Conservation (phyloP, 2,797 vertebrate genomes). For the Pseudomugil gertrudae region DNA sequence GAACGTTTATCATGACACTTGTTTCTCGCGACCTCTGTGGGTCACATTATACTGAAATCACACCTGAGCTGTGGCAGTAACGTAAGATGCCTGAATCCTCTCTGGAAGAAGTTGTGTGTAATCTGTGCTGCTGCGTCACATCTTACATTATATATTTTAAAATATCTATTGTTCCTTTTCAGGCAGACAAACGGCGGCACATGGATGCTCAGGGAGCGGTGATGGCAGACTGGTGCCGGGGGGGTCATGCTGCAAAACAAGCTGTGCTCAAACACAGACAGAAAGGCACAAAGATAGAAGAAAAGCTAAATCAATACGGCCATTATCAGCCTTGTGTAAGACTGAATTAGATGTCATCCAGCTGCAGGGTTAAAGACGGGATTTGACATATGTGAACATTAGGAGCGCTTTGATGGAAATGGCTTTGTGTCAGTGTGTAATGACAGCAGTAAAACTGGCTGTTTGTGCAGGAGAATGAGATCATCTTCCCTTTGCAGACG, state of each 20-base stretch:
- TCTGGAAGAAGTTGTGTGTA: too few relatives aligned
- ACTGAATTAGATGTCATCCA: slow-evolving; percentile 78
- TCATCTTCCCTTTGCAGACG: background rate
- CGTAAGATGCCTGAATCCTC: too few relatives aligned
- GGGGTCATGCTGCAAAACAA: background rate
- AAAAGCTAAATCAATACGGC: slow-evolving; percentile 74
- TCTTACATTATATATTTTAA: too few relatives aligned
- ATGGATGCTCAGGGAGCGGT: background rate
- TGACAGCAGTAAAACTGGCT: background rate
- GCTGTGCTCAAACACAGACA: slow-evolving; percentile 41
- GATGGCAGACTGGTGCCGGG: background rate
- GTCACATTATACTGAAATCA: too few relatives aligned
- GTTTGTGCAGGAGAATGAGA: background rate
- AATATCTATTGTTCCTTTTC: too few relatives aligned
- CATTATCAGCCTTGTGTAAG: slow-evolving; percentile 68
- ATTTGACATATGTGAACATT: slow-evolving; percentile 70
- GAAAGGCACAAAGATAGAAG: slow-evolving; percentile 23
- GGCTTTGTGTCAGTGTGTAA: slow-evolving; percentile 34
- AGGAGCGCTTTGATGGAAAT: slow-evolving; percentile 61
- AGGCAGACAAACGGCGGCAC: too few relatives aligned
- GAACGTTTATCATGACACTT: too few relatives aligned
- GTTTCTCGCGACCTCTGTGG: too few relatives aligned
- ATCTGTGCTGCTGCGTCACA: too few relatives aligned
- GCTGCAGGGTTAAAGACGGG: slow-evolving; percentile 59
- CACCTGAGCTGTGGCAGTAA: too few relatives aligned